These are phyloP conservation scores for Trachymyrmex septentrionalis DNA, from an alignment of 1,140 invertebrate genomes.

Conservation along the genomic window DNA sequence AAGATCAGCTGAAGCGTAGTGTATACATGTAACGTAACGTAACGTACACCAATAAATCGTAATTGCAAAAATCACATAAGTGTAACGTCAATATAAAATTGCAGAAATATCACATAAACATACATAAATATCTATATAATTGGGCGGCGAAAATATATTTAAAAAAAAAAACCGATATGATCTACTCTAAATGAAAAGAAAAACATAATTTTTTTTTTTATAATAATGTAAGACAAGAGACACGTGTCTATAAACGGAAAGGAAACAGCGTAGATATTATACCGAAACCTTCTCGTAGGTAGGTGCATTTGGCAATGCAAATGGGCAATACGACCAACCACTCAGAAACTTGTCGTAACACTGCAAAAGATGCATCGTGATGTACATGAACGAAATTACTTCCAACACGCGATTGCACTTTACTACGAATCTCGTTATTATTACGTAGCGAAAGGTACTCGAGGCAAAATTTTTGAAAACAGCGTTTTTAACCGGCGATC, in stretches of 20 bases:
- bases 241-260: slow-evolving; percentile 11
- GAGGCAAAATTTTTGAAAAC: background rate
- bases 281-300: slow-evolving; percentile 26
- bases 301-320: slow-evolving; percentile 35
- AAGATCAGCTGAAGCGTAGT: background rate
- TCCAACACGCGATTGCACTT: background rate
- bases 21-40: background rate
- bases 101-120: background rate
- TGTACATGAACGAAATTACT: slow-evolving; percentile 16
- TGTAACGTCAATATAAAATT: background rate
- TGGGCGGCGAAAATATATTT: background rate
- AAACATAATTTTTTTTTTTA: background rate
- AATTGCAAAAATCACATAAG: background rate
- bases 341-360: slow-evolving; percentile 52
- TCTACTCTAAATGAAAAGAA: slow-evolving; percentile 6
- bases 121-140: background rate
- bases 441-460: background rate
- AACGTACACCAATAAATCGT: background rate
- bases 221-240: slow-evolving; percentile 31
- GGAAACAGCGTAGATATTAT: slow-evolving; percentile 18
- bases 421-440: background rate
- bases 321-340: slow-evolving; percentile 47
- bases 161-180: background rate
- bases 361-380: slow-evolving; percentile 54
- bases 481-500: slow-evolving; percentile 22